These are phyloP conservation scores for Gnathonemus echidnorhynchus DNA, from an alignment of 2,113 vertebrate genomes.

Conservation along the genomic window DNA sequence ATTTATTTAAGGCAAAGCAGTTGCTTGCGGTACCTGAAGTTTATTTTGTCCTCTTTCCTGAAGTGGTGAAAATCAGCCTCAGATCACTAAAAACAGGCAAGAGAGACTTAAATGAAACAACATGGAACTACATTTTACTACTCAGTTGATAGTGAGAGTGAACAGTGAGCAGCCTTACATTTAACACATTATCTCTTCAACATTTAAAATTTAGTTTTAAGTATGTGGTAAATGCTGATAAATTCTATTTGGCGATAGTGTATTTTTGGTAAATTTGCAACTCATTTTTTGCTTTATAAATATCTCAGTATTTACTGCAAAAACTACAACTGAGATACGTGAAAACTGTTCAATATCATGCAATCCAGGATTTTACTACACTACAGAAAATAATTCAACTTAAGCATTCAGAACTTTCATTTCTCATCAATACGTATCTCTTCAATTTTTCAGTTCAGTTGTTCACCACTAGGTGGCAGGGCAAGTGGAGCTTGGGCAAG, in stretches of 20 bases:
- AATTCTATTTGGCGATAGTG: background rate
- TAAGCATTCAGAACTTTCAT: background rate
- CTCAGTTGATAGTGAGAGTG: background rate
- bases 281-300: background rate
- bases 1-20: background rate
- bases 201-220: background rate
- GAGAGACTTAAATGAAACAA: background rate
- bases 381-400: background rate
- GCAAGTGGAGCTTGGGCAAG: background rate
- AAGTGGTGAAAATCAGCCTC: slow-evolving; percentile 33
- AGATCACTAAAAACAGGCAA: slow-evolving; percentile 36
- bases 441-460: background rate
- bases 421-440: background rate
- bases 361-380: background rate
- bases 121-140: background rate
- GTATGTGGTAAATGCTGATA: background rate
- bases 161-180: background rate
- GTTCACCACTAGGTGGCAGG: slow-evolving; percentile 52
- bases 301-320: background rate
- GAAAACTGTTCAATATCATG: background rate
- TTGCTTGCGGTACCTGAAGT: slow-evolving; percentile 43
- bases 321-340: background rate
- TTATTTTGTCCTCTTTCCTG: slow-evolving; percentile 36
- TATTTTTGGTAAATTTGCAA: background rate
- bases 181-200: background rate